These are phyloP conservation scores for Suncus etruscus DNA, from an alignment of 2,113 vertebrate species.

Conservation along the genomic window DNA sequence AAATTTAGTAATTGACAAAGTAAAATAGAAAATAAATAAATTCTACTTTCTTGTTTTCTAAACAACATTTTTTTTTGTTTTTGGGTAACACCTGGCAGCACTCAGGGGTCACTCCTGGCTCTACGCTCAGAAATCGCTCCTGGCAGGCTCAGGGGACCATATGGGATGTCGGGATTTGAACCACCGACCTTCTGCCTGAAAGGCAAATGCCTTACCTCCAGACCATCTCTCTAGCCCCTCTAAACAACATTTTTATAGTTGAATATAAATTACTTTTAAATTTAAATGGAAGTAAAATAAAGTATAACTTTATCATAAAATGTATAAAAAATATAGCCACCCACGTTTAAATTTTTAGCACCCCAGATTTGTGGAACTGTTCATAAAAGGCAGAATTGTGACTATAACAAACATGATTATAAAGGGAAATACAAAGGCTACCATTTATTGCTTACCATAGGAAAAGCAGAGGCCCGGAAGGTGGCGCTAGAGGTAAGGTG, in stretches of 20 bases:
- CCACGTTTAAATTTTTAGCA: slow-evolving; percentile 12
- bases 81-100: too few relatives aligned
- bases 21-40: slow-evolving; percentile 39
- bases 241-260: slow-evolving; percentile 9
- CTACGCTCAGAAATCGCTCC: too few relatives aligned
- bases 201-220: not conserved
- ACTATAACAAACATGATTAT: slow-evolving; percentile 12
- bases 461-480: not conserved
- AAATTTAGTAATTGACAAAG: slow-evolving; percentile 45
- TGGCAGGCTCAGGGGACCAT: too few relatives aligned
- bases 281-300: slow-evolving; percentile 34
- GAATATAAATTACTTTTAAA: slow-evolving; percentile 56
- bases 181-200: too few relatives aligned
- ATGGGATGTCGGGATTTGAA: too few relatives aligned
- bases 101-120: too few relatives aligned
- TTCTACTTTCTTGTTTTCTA: slow-evolving; percentile 34
- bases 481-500: too few relatives aligned
- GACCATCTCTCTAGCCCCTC: not conserved
- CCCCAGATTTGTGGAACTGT: not conserved
- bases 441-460: not conserved
- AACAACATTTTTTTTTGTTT: not conserved
- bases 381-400: slow-evolving; percentile 7
- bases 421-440: not conserved
- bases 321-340: not conserved
- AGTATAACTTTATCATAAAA: slow-evolving; percentile 18